Conservation (phyloP, 2,113 vertebrate genomes). For the Glaucomys volans region DNA sequence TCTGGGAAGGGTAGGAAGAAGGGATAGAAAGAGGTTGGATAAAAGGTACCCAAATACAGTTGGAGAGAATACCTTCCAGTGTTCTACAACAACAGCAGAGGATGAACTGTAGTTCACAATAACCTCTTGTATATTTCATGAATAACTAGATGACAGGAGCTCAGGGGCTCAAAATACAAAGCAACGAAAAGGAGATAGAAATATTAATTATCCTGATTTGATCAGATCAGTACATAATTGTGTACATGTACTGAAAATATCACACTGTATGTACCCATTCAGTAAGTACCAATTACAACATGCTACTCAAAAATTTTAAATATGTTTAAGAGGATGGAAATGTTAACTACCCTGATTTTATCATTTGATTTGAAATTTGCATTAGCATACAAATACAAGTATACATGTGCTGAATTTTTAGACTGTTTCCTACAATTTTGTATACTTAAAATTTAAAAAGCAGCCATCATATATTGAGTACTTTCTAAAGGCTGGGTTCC, state of each 20-base stretch:
- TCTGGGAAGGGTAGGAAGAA: not conserved
- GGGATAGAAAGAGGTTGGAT: not conserved
- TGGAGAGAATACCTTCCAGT: not conserved
- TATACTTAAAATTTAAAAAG: not conserved
- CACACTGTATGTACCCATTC: not conserved
- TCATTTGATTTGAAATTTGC: not conserved
- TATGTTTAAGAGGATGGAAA: not conserved
- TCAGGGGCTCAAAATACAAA: not conserved
- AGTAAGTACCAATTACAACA: too few relatives aligned
- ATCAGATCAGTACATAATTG: not conserved
- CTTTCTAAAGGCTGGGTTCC: not conserved
- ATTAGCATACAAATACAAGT: not conserved
- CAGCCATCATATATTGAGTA: not conserved
- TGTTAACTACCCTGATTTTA: not conserved
- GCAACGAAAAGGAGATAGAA: not conserved
- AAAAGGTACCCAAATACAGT: not conserved
- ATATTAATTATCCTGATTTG: not conserved
- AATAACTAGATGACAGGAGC: not conserved
- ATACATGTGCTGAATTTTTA: not conserved
- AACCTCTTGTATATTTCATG: not conserved
- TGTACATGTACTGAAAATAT: not conserved
- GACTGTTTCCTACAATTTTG: not conserved
- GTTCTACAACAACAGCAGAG: not conserved
- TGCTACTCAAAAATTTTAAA: not conserved
- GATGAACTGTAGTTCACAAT: not conserved